Evolutionary conservation across 1,140 invertebrate genomes (phyloP).

Genomic region (Paraescarpia echinospica): DNA sequence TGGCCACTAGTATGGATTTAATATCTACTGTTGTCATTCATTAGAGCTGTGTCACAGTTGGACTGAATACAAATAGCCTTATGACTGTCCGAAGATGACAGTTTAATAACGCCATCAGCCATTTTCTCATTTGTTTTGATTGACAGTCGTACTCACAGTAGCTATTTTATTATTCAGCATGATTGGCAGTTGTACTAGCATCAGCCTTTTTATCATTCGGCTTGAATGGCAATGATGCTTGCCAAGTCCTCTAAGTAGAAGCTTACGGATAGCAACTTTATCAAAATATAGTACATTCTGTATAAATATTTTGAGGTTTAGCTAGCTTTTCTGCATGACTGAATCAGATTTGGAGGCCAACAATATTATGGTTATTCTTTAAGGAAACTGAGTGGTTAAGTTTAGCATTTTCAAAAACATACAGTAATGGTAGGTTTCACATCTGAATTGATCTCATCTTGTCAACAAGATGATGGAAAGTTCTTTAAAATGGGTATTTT

Average conservation of each 20-base stretch:
- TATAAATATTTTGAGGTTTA: not conserved
- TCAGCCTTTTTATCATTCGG: not conserved
- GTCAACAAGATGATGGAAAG: not conserved
- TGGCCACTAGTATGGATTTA: no score
- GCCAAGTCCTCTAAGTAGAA: not conserved
- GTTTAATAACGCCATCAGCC: not conserved
- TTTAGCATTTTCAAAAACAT: not conserved
- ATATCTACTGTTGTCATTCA: no score
- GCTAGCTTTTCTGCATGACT: not conserved
- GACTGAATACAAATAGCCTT: not conserved
- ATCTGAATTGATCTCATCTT: not conserved
- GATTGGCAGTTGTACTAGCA: not conserved
- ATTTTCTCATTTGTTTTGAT: constrained; percentile 1
- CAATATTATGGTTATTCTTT: not conserved
- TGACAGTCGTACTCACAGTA: not conserved
- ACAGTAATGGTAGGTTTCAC: not conserved
- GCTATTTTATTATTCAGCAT: not conserved
- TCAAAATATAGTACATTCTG: not conserved
- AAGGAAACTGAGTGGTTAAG: not conserved
- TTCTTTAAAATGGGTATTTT: no score
- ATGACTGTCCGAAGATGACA: not conserved
- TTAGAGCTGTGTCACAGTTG: no score
- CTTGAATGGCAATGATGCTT: not conserved
- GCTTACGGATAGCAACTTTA: not conserved
- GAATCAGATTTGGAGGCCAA: not conserved